These are phyloP conservation scores for Agrochola macilenta DNA, from an alignment of 2,888 invertebrate species.

Conservation along the genomic window DNA sequence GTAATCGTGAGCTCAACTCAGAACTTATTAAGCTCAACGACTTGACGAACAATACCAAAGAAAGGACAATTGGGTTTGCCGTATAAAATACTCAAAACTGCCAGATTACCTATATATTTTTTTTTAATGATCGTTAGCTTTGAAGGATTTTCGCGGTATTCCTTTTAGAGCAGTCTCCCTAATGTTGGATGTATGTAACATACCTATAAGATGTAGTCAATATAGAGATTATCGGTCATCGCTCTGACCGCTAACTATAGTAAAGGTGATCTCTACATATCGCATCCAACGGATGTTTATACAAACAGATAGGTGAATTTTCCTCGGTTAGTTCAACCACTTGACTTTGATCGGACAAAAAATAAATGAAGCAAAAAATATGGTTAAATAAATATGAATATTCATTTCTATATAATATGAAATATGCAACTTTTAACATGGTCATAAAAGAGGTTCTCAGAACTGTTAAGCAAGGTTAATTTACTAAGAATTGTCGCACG, in stretches of 20 bases:
- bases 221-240: conserved; percentile 70
- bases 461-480: conserved; percentile 29
- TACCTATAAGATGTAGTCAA: conserved; percentile 18
- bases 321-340: conserved; percentile 71
- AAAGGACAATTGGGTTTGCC: too few relatives aligned
- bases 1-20: too few relatives aligned
- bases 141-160: not conserved
- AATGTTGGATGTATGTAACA: not conserved
- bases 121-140: conserved; percentile 3
- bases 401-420: not conserved
- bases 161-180: not conserved
- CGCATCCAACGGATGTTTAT: conserved; percentile 80
- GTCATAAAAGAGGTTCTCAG: conserved; percentile 10
- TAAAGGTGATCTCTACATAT: conserved; percentile 77
- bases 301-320: conserved; percentile 75
- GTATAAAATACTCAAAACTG: too few relatives aligned
- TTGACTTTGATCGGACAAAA: conserved; percentile 57
- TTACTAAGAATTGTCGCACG: conserved; percentile 27
- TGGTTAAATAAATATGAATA: not conserved
- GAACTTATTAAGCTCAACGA: too few relatives aligned
- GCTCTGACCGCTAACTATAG: conserved; percentile 72
- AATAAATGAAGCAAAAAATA: conserved; percentile 3
- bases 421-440: not conserved
- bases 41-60: too few relatives aligned
- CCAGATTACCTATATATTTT: too few relatives aligned